Conservation (phyloP, 2,888 invertebrate genomes). For the Dioctria rufipes region DNA sequence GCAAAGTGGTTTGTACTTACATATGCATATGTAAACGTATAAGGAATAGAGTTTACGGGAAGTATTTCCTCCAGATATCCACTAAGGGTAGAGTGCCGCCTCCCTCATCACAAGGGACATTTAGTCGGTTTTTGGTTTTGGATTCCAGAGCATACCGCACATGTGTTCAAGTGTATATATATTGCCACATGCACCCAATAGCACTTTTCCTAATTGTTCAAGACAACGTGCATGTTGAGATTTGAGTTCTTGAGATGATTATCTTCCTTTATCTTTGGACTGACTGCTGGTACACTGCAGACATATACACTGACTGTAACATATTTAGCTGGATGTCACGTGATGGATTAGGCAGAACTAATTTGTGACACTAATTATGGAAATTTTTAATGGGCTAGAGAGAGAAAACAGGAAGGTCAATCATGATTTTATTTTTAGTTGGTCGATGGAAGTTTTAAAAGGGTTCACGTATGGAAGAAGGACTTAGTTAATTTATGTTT, state of each 20-base stretch:
- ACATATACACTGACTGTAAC: too few species aligned
- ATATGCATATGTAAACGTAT: not conserved
- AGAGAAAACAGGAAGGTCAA: not conserved
- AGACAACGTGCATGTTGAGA: slow-evolving; percentile 23
- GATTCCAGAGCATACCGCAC: slow-evolving; percentile 39
- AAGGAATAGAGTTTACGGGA: not conserved
- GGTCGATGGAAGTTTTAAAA: too few species aligned
- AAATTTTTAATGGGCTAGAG: not conserved
- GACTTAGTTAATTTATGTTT: too few species aligned
- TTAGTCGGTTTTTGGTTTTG: slow-evolving; percentile 39
- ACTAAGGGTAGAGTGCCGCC: slow-evolving; percentile 23
- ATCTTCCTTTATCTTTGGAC: not conserved
- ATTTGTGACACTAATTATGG: slow-evolving; percentile 30
- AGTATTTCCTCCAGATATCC: slow-evolving; percentile 5
- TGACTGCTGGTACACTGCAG: not conserved
- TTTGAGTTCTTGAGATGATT: slow-evolving; percentile 30
- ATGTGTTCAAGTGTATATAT: slow-evolving; percentile 27
- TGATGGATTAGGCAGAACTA: slow-evolving; percentile 44
- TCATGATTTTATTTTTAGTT: not conserved
- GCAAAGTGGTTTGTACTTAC: not conserved
- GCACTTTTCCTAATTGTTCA: slow-evolving; percentile 28
- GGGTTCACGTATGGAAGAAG: too few species aligned
- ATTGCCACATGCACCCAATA: slow-evolving; percentile 39
- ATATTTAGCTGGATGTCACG: not conserved
- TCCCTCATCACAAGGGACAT: slow-evolving; percentile 15